Conservation (phyloP, 2,797 vertebrate genomes). For the Myripristis jacobus region DNA sequence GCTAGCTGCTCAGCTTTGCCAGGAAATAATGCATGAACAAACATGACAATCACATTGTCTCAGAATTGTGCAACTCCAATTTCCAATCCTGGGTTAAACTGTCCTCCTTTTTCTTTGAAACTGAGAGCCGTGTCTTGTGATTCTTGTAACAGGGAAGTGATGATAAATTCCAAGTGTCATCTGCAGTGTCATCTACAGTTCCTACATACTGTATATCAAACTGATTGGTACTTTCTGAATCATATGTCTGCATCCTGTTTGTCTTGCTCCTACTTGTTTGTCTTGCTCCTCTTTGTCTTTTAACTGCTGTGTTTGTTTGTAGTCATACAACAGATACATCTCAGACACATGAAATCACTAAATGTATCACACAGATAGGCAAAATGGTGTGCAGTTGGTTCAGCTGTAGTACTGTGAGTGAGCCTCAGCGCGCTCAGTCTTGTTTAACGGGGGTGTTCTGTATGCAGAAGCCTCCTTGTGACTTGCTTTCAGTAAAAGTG, state of each 20-base stretch:
- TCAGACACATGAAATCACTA: too few species aligned
- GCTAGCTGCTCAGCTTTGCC: slow-evolving; percentile 32
- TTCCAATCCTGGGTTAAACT: slow-evolving; percentile 29
- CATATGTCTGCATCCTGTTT: slow-evolving; percentile 24
- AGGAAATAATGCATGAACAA: slow-evolving; percentile 50
- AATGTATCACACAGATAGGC: not conserved
- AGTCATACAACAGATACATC: slow-evolving; percentile 16
- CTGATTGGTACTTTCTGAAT: slow-evolving; percentile 40
- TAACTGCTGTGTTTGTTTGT: slow-evolving; percentile 26
- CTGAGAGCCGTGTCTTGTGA: slow-evolving; percentile 47
- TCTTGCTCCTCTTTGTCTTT: slow-evolving; percentile 12
- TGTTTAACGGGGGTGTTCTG: slow-evolving; percentile 55
- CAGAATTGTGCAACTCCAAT: slow-evolving; percentile 49
- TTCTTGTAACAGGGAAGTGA: slow-evolving; percentile 36
- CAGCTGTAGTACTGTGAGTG: slow-evolving; percentile 18
- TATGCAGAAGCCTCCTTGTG: slow-evolving; percentile 56
- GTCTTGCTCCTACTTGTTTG: slow-evolving; percentile 16
- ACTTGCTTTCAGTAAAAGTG: slow-evolving; percentile 65
- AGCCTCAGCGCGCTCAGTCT: slow-evolving; percentile 42
- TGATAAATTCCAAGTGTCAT: not conserved
- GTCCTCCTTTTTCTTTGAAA: slow-evolving; percentile 29
- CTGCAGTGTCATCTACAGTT: not conserved
- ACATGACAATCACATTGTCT: slow-evolving; percentile 46
- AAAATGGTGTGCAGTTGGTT: too few species aligned
- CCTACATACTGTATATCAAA: slow-evolving; percentile 4